Evolutionary conservation across 1,140 invertebrate genomes (phyloP), one percentile per base, ranked within the genome.

Genomic region (Hirudo medicinalis): DNA sequence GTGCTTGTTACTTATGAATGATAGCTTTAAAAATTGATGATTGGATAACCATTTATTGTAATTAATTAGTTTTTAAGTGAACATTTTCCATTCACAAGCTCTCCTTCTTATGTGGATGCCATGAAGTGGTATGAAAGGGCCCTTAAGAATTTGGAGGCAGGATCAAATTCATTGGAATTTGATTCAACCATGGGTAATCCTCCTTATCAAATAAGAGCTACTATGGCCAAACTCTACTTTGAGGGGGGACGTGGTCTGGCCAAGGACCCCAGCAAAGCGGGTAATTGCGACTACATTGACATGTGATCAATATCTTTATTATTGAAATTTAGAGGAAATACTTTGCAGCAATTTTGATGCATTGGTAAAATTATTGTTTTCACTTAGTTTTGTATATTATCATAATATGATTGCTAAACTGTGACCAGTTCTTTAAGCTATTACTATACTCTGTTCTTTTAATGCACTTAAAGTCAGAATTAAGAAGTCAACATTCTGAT

Each of bases 151-250:
- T 77, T 78, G 49, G 77, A 80, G 25, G 76, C 79, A 43, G 81
- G 84, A 74, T 83, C 85, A 69, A 80, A 81, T 60, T 81, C 80
- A 22, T 32, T 13, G 17, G 79, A 82, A 70, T 83, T 77, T 74
- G 82, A 84, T 75, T 78, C 76, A 55, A 78, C 79, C 15, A 79
- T 79, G 74, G 74, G 79, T 43, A 80, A 82, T 72, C 79, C 79
- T 49, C 25, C 74, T 17, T 85, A 85, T 77, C 76, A 76, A 67
- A 76, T 86, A 22, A 72, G 83, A 69, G 84, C 84, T 25, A 79
- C 81, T 53, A 81, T 83, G 77, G 86, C 84, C 8, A 80, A 83
- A 57, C 78, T 86, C 75, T 84, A 83, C 70, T 70, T 76, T 22
- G 72, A 80, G 60, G 85, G 85, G 25, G 84, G 82, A 0, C 76